These are phyloP conservation scores for Heterodera schachtii DNA, from an alignment of 1,140 invertebrate genomes.

Conservation along the genomic window DNA sequence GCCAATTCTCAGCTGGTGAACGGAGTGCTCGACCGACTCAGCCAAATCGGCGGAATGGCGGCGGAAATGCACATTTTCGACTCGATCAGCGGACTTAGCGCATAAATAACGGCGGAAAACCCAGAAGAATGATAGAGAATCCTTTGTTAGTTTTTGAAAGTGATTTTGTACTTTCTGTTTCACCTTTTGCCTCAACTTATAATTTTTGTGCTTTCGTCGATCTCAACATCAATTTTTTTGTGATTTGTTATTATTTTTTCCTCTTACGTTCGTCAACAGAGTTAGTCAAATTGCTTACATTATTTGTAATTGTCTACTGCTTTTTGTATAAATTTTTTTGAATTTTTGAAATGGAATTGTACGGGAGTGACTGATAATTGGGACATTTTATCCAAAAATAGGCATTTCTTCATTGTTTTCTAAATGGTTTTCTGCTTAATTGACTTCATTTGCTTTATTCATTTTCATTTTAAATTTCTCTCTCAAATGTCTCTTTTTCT, in stretches of 20 bases:
- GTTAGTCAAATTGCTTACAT: neutral
- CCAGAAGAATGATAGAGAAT: no score
- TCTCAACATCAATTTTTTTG: neutral
- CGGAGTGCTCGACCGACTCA: constrained; percentile 18
- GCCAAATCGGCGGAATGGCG: constrained; percentile 12
- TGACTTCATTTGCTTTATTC: neutral
- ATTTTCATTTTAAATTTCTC: neutral
- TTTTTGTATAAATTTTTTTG: no score
- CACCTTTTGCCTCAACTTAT: neutral
- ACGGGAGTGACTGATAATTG: no score
- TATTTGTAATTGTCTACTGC: neutral
- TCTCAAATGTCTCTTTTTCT: neutral
- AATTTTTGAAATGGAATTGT: no score
- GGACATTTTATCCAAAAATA: neutral
- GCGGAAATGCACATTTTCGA: constrained; percentile 39
- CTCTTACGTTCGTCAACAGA: no score
- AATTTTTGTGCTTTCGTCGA: neutral
- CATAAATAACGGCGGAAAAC: neutral
- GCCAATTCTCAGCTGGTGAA: constrained; percentile 17
- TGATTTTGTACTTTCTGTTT: no score
- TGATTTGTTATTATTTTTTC: neutral
- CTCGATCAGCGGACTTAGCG: constrained; percentile 34
- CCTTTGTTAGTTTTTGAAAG: no score
- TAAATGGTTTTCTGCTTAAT: no score
- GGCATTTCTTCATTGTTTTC: neutral